Conservation (phyloP, 2,113 vertebrate species). For the Thermophis baileyi region DNA sequence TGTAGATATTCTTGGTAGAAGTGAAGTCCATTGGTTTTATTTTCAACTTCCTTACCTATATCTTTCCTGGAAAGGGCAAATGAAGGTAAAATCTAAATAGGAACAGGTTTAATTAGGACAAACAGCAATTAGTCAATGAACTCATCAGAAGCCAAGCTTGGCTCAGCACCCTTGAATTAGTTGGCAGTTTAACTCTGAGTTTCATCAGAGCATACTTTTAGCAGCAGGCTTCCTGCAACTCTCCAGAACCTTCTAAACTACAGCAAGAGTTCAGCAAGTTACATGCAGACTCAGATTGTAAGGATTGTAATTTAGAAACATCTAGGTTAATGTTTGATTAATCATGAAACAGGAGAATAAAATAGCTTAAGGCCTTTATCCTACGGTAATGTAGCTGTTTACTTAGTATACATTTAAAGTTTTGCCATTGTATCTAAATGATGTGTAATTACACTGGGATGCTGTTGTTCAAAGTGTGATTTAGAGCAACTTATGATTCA, state of each 20-base stretch:
- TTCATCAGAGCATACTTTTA: not conserved
- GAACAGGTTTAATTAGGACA: not conserved
- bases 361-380: not conserved
- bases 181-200: not conserved
- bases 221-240: not conserved
- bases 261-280: not conserved
- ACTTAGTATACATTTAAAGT: not conserved
- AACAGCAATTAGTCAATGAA: not conserved
- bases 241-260: not conserved
- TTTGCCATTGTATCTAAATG: not conserved
- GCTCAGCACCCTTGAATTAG: not conserved
- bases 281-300: not conserved
- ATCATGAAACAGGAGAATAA: not conserved
- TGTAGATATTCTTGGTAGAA: not conserved
- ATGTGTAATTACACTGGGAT: not conserved
- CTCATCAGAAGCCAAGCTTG: not conserved
- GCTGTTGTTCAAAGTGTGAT: not conserved
- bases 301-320: not conserved
- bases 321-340: not conserved
- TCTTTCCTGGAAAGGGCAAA: not conserved
- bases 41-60: not conserved
- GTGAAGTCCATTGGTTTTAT: not conserved
- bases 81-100: not conserved
- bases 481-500: not conserved
- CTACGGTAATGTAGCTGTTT: not conserved